These are phyloP conservation scores for Chlorospingus flavigularis DNA, from an alignment of 2,797 vertebrate species.

Conservation along the genomic window DNA sequence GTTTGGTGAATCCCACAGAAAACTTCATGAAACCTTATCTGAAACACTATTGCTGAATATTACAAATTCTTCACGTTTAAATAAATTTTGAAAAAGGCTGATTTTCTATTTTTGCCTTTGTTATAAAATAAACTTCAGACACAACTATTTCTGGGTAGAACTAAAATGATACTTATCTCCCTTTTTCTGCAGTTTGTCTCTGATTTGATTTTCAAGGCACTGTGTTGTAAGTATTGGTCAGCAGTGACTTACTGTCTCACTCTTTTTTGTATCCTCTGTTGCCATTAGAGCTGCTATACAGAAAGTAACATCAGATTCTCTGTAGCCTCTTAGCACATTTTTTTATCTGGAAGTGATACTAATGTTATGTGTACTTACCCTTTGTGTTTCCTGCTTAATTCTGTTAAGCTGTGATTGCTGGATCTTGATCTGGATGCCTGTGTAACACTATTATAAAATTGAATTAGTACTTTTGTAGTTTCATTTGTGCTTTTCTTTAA, in stretches of 20 bases:
- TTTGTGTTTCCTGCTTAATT: neutral
- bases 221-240: conserved; percentile 1
- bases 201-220: conserved; percentile 23
- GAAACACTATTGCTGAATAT: neutral
- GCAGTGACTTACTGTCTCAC: neutral
- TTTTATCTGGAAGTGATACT: neutral
- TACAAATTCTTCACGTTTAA: accelerated
- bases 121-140: neutral
- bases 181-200: conserved; percentile 30
- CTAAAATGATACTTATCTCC: neutral
- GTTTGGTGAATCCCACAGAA: neutral
- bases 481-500: neutral
- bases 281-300: neutral
- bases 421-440: neutral
- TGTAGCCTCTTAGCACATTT: neutral
- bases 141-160: neutral
- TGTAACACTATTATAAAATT: neutral
- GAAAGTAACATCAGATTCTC: neutral
- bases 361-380: neutral
- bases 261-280: neutral
- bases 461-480: neutral
- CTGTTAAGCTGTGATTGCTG: neutral
- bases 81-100: neutral
- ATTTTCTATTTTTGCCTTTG: neutral
- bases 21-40: neutral